A percentile compares a stretch with the other conserved stretches of the same genome.
Evolutionary conservation across 2,113 vertebrate species (phyloP).

Genomic region (Labeo catla): DNA sequence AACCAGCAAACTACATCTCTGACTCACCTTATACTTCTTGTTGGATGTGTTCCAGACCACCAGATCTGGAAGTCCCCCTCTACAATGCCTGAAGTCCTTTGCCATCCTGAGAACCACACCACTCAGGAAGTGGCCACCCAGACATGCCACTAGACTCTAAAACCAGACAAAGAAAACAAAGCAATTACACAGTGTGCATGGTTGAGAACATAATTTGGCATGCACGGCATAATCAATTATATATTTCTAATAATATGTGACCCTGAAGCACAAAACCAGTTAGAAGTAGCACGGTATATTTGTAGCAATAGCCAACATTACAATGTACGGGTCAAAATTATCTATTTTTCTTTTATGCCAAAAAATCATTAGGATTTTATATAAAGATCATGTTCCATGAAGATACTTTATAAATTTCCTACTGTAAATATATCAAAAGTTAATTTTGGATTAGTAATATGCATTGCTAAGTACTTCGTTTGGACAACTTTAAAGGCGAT

Average conservation of each 20-base stretch:
- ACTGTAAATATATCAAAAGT: too few relatives aligned
- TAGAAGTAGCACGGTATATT: too few relatives aligned
- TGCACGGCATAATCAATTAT: not conserved
- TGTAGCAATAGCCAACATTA: too few relatives aligned
- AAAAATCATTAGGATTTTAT: too few relatives aligned
- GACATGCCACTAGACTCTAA: slow-evolving; percentile 85
- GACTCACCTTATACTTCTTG: slow-evolving; percentile 82
- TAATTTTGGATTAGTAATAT: too few relatives aligned
- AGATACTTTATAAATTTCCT: too few relatives aligned
- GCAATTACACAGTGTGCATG: not conserved
- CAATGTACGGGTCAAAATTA: too few relatives aligned
- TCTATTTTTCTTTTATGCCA: too few relatives aligned
- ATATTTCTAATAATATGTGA: not conserved
- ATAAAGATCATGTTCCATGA: too few relatives aligned
- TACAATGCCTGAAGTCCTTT: slow-evolving; percentile 87
- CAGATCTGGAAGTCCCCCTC: slow-evolving; percentile 91
- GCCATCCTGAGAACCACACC: slow-evolving; percentile 83
- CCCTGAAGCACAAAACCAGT: too few relatives aligned
- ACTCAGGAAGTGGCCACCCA: slow-evolving; percentile 86
- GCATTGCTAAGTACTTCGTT: too few relatives aligned
- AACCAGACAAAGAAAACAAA: slow-evolving; percentile 6
- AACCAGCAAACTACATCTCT: not conserved
- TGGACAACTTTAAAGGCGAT: too few relatives aligned
- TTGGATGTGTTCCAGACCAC: slow-evolving; percentile 86
- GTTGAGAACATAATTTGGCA: not conserved